A percentile compares a stretch with the other conserved stretches of the same genome.
phyloP scores from a whole-genome alignment of 2,888 invertebrate species.

The Cactoblastis cactorum region DNA sequence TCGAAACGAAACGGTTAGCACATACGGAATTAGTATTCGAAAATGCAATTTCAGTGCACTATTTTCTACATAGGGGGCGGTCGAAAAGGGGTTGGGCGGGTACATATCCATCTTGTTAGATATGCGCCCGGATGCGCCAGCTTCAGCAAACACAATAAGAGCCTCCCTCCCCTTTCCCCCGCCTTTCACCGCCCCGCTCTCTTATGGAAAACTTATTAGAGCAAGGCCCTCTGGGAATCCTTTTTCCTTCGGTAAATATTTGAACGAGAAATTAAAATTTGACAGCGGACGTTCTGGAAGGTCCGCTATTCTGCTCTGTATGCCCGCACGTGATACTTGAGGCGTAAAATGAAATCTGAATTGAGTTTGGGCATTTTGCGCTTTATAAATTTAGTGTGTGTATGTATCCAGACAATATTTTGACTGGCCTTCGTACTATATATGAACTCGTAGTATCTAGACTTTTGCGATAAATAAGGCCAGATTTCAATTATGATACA shows the following conservation, averaged over 20 bases:
- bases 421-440: neutral
- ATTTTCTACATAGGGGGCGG: constrained; percentile 59
- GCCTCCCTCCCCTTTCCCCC: constrained; percentile 51
- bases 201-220: constrained; percentile 80
- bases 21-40: constrained; percentile 70
- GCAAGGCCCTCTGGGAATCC: constrained; percentile 76
- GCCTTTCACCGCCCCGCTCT: constrained; percentile 42
- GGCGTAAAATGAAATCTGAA: constrained; percentile 78
- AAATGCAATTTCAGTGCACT: constrained; percentile 77
- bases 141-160: constrained; percentile 79
- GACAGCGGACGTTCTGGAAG: constrained; percentile 71
- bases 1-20: constrained; percentile 33
- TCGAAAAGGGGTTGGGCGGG: constrained; percentile 60
- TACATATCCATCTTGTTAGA: constrained; percentile 79
- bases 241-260: constrained; percentile 79
- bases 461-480: too few relatives aligned
- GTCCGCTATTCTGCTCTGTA: constrained; percentile 67
- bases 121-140: constrained; percentile 78
- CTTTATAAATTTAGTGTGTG: constrained; percentile 38
- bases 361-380: constrained; percentile 68
- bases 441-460: too few relatives aligned
- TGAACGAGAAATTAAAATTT: constrained; percentile 80
- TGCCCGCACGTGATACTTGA: constrained; percentile 73
- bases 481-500: too few relatives aligned
- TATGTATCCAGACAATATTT: neutral